Base-by-base conservation (phyloP, 2,113 vertebrate species). In the Piaya cayana region DNA sequence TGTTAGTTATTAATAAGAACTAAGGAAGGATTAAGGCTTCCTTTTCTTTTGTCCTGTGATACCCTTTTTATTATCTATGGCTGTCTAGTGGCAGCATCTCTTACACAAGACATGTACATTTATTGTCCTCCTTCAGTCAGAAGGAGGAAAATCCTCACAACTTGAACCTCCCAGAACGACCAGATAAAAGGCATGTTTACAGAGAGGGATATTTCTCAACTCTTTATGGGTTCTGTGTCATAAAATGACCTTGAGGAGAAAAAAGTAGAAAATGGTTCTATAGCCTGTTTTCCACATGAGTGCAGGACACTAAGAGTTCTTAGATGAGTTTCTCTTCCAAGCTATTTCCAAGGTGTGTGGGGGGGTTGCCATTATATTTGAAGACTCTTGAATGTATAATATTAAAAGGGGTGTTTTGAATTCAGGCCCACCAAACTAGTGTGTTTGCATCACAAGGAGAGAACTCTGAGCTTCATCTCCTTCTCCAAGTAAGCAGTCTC, bases 21-120 rank as follows among this genome's bases (percentile, higher is more conserved):
- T 27, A 45, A 39, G 20, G 16, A 30, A 71, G 8, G 3, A 1
- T 2, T 59, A 22, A 3, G 1, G 1, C 0, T n/a, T 47, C 37
- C 1, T 9, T 53, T 25, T 32, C 8, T 0, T 11, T 63, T 36
- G 12, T 2, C 4, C 8, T 36, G 27, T 15, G 3, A 67, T 75
- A 6, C 5, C 8, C 12, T 70, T 53, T 85, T 49, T 17, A 9
- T 87, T 60, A 29, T 45, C 14, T 64, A 12, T n/a, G 17, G 5
- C 11, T 74, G 15, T 13, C 29, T 42, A 60, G 60, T n/a, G 17
- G 6, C 0, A 1, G 22, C 69, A 45, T 63, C 10, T 77, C 55
- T 30, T 45, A 42, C 22, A 52, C 8, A 32, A 67, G 12, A 30
- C 23, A 30, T 15, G n/a, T 18, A 25, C 1, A 7, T 91, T 78